phyloP scores from a whole-genome alignment of 2,113 vertebrate genomes.

The Cebidichthys violaceus region DNA sequence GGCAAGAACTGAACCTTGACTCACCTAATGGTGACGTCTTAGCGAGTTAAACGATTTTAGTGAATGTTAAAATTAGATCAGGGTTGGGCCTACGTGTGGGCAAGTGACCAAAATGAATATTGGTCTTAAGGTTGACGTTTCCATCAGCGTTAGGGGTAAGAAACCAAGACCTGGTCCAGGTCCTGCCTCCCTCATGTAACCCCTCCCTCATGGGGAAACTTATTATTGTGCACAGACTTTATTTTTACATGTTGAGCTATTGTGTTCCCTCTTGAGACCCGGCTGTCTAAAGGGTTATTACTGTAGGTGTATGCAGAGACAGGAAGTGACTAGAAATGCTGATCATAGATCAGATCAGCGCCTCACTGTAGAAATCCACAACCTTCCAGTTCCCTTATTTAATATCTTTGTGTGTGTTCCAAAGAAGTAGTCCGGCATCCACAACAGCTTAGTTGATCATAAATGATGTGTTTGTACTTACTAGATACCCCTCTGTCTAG shows the following conservation, averaged over 20 bases:
- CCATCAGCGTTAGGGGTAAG: conserved; percentile 6
- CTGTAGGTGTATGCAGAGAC: conserved; percentile 65
- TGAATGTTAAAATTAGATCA: not conserved
- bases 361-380: conserved; percentile 37
- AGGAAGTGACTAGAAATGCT: conserved; percentile 39
- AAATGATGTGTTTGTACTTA: conserved; percentile 66
- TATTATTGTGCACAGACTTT: conserved; percentile 43
- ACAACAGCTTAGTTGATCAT: conserved; percentile 52
- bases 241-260: conserved; percentile 42
- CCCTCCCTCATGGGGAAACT: conserved; percentile 23
- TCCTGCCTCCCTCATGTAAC: conserved; percentile 26
- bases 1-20: not conserved
- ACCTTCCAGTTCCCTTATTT: conserved; percentile 55
- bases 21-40: not conserved
- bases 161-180: not conserved
- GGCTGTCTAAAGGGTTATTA: conserved; percentile 73
- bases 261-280: conserved; percentile 44
- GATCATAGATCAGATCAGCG: conserved; percentile 29
- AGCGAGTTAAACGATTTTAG: not conserved
- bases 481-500: conserved; percentile 73
- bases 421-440: conserved; percentile 72
- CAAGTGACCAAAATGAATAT: not conserved
- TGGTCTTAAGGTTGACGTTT: not conserved
- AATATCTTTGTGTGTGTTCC: conserved; percentile 67
- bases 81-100: not conserved